Evolutionary conservation across 1,140 invertebrate species (phyloP).

Genomic region (Drosophila kanapiae): DNA sequence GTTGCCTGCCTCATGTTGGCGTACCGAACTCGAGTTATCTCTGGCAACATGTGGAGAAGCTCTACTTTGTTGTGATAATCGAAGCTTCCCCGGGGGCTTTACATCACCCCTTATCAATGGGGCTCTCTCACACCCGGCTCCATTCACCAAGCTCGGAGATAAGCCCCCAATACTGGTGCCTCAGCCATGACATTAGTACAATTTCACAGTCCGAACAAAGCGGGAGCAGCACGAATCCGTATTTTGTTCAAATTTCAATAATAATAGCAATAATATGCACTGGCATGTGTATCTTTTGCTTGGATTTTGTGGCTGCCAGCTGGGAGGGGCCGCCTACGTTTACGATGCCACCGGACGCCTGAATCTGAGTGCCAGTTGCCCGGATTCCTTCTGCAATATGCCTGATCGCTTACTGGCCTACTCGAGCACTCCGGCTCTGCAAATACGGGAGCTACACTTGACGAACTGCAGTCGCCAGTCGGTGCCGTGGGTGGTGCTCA

Average conservation of each 20-base stretch:
- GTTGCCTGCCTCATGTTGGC: not conserved
- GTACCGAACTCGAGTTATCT: not conserved
- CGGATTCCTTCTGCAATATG: constrained; percentile 47
- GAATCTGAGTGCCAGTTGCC: constrained; percentile 57
- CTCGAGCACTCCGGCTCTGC: not conserved
- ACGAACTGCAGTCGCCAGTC: constrained; percentile 38
- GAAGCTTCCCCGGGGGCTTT: constrained; percentile 37
- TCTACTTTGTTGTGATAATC: constrained; percentile 34
- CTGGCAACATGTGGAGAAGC: constrained; percentile 13
- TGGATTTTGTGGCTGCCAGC: not conserved
- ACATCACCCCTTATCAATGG: constrained; percentile 19
- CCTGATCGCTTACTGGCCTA: constrained; percentile 31
- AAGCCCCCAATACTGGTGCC: constrained; percentile 5
- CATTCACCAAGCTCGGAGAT: constrained; percentile 7
- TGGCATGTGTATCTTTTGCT: constrained; percentile 22
- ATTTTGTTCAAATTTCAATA: not conserved
- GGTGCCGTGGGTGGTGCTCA: constrained; percentile 45
- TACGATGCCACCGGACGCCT: constrained; percentile 14
- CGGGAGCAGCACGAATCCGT: constrained; percentile 2
- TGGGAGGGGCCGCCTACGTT: not conserved
- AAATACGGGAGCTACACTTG: constrained; percentile 53
- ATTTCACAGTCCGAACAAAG: constrained; percentile 10
- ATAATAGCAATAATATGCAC: constrained; percentile 15
- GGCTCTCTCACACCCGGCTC: constrained; percentile 5
- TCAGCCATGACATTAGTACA: constrained; percentile 3